Base-by-base conservation (phyloP, 2,113 vertebrate species). In the Rhinoptilus africanus region DNA sequence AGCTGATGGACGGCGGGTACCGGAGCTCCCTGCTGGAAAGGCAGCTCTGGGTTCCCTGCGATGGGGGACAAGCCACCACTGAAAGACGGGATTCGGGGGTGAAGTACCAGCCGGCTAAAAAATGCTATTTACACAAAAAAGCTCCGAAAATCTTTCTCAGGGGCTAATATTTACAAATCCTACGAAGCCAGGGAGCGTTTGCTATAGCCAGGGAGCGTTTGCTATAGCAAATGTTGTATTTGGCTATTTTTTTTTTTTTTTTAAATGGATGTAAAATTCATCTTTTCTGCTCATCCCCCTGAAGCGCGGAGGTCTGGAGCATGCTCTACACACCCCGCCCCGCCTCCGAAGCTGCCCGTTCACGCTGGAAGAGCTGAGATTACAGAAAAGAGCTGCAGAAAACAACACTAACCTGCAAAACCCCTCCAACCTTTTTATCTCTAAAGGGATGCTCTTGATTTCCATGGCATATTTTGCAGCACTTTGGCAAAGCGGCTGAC, bases 1-100 rank as follows among this genome's bases (percentile, higher is more conserved):
- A 69, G 37, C 41, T 0, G 6, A 26, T 0, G 7, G 56, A 39
- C 67, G 68, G 1, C 0, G 0, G 26, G 47, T 3, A 14, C 27
- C 6, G 4, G 60, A 59, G 27, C 20, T 60, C 32, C 71, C 8
- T 8, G 20, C 12, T 76, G 79, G 64, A 41, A 84, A 82, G 0
- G 5, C 28, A 69, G 68, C 37, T 28, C 28, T 19, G 30, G n/a
- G 67, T 45, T 43, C 50, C 56, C n/a, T 23, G 45, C 4, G 26
- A 67, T 22, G 21, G 16, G 48, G n/a, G 23, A 48, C 2, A 35
- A 72, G 51, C 0, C 0, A 41, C n/a, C 34, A 6, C 72, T 5
- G 14, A 91, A 73, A 73, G 19, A 8, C 0, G 0, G 12, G 63
- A 43, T 10, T 8, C 62, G 9, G 21, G 62, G 23, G 27, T 75